Base-by-base conservation (phyloP, 2,888 invertebrate genomes). In the Melangyna quadrimaculata region DNA sequence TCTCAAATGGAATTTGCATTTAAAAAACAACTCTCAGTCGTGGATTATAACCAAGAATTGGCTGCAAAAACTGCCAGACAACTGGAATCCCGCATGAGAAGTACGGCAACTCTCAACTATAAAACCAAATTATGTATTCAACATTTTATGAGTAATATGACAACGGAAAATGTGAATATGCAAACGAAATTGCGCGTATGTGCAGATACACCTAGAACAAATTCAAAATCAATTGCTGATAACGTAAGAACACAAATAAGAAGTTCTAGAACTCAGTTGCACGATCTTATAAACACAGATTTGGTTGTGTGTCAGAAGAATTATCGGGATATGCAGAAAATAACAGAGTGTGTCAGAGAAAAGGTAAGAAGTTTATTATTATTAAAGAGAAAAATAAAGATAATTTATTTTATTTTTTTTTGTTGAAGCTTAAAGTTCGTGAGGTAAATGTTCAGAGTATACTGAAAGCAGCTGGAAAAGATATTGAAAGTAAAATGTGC, bases 391-490 rank as follows among this genome's bases (percentile, higher is more conserved):
- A 6, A 57, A 12, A 22, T 19, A 12, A 37, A 17, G 12, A 9
- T 32, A 17, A 22, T 14, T 35, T 22, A 22, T 9, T 12, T 10
- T 29, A 22, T 45, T 19, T 43, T n/a, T 37, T 8, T 40, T n/a
- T n/a, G n/a, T n/a, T n/a, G n/a, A n/a, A 84, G 84, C 51, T 84
- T 1, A 75, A 48, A 75, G 12, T 84, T 45, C 84, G 84, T 10
- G 84, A 84, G 14, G 17, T 14, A 10, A 84, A 80, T 61, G 24
- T 84, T 53, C 74, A 75, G 3, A 61, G 19, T 29, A 72, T 73
- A 51, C 37, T 82, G n/a, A 82, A 78, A 55, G 37, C 35, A 2
- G 48, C 69, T 12, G 40, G 8, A 12, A 82, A 32, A 9, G 82
- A 82, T 2, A 53, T 82, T 22, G 78, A 72, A 17, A 57, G 43